These are phyloP conservation scores for Rhineura floridana DNA, from an alignment of 2,113 vertebrate genomes.

Conservation along the genomic window DNA sequence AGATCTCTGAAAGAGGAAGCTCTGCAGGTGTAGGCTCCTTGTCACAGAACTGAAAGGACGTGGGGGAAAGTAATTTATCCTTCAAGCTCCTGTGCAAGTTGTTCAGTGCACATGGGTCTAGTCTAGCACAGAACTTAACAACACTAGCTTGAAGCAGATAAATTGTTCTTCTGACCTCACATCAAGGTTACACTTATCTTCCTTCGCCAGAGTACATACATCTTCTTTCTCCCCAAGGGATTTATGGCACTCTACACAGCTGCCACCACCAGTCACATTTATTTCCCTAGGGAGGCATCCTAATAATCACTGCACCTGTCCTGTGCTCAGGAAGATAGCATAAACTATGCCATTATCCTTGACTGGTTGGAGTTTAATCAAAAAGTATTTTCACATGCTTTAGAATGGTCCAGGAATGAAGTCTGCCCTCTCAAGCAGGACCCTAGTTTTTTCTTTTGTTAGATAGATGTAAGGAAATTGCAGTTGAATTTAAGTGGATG, in stretches of 20 bases:
- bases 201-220: not conserved
- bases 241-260: not conserved
- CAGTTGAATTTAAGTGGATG: not conserved
- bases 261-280: not conserved
- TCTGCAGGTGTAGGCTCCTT: not conserved
- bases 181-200: not conserved
- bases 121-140: not conserved
- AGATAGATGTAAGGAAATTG: not conserved
- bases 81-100: not conserved
- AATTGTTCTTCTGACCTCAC: not conserved
- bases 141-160: not conserved
- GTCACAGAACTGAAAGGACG: not conserved
- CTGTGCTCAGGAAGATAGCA: not conserved
- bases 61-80: not conserved
- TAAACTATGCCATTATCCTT: not conserved
- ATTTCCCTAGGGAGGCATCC: not conserved
- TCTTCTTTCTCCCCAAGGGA: not conserved
- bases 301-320: conserved; percentile 8
- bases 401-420: not conserved
- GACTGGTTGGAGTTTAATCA: conserved; percentile 7
- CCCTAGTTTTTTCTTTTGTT: not conserved
- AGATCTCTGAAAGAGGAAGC: not conserved
- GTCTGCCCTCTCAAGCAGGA: not conserved
- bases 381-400: not conserved
- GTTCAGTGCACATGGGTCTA: not conserved